A percentile compares a stretch with the other conserved stretches of the same genome.
Conservation (phyloP, 2,888 invertebrate genomes). For the Metacarcinus magister region DNA sequence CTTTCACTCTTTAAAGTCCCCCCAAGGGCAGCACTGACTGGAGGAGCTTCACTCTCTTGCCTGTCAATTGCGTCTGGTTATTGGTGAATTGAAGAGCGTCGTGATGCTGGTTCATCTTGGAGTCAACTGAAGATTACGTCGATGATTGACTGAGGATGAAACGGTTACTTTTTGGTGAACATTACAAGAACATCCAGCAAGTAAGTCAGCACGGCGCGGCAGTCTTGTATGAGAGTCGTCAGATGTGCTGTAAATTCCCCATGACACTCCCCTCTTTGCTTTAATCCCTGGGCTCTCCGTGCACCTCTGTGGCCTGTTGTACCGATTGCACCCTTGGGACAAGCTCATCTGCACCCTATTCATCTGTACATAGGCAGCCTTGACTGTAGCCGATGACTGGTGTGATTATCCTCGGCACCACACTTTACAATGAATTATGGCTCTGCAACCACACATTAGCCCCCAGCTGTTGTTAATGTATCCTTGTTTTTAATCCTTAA, state of each 20-base stretch:
- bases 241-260: background rate
- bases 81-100: background rate
- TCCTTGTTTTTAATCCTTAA: background rate
- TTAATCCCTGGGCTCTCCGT: background rate
- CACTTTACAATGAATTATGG: background rate
- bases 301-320: background rate
- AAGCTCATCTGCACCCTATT: slow-evolving; percentile 17
- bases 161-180: background rate
- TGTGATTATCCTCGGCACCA: background rate
- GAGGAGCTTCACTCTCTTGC: background rate
- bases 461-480: slow-evolving; percentile 12
- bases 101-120: background rate
- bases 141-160: background rate
- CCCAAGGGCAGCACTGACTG: background rate
- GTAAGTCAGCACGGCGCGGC: background rate
- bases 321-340: background rate
- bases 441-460: background rate
- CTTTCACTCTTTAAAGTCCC: background rate
- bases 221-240: background rate
- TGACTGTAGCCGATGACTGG: background rate
- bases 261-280: background rate
- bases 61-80: background rate
- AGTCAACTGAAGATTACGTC: background rate
- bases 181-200: background rate
- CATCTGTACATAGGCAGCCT: background rate